These are phyloP conservation scores for Pipistrellus kuhlii DNA, from an alignment of 2,797 vertebrate genomes.

Conservation along the genomic window DNA sequence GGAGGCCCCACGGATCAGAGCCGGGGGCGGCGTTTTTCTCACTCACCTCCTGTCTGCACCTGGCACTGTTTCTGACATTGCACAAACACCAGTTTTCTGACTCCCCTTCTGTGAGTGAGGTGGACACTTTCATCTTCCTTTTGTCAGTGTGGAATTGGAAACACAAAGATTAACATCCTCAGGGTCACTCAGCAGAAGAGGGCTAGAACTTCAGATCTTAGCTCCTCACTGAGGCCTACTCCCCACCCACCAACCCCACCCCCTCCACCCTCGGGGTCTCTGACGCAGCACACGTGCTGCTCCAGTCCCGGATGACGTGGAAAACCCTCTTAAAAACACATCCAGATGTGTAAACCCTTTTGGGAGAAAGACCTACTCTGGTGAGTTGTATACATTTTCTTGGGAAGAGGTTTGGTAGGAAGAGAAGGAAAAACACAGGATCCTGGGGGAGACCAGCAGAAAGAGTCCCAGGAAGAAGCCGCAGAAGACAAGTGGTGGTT, in stretches of 20 bases:
- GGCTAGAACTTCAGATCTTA: background rate
- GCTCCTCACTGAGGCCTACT: too few relatives aligned
- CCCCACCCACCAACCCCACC: background rate
- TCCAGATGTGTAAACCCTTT: too few relatives aligned
- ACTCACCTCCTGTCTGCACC: background rate
- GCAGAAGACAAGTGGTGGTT: background rate
- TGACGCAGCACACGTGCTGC: background rate
- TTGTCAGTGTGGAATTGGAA: background rate
- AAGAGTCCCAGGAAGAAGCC: background rate
- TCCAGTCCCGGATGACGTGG: background rate
- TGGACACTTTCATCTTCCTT: background rate
- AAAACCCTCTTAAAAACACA: background rate
- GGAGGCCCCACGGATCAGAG: background rate
- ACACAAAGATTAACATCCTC: background rate
- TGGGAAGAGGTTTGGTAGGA: background rate
- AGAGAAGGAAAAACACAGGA: background rate
- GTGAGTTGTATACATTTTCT: background rate
- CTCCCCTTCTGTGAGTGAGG: background rate
- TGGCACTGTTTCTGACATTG: background rate
- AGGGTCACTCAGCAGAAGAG: background rate
- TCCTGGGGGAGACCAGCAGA: background rate
- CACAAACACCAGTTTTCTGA: background rate
- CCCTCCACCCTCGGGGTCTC: background rate
- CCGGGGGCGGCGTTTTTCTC: background rate
- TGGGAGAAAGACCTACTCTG: background rate